These are phyloP conservation scores for Carterocephalus palaemon DNA, from an alignment of 2,888 invertebrate species.

Conservation along the genomic window DNA sequence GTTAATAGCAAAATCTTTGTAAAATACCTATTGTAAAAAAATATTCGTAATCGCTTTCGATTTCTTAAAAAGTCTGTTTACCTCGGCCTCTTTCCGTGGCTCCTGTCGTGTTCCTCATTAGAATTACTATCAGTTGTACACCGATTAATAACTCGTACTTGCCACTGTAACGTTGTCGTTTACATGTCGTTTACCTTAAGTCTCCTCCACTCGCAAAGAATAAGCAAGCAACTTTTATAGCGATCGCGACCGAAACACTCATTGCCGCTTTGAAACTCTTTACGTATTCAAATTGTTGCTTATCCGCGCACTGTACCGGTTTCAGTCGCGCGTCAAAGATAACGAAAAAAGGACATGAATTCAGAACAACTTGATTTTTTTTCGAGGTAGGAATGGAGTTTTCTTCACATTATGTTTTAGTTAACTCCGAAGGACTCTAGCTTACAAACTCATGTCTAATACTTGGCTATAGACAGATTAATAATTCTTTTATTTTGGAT, in stretches of 20 bases:
- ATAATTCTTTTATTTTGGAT: too few species aligned
- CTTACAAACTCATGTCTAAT: too few species aligned
- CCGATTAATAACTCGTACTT: constrained; percentile 72
- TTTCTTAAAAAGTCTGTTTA: constrained; percentile 49
- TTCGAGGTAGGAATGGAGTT: constrained; percentile 10
- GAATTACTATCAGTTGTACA: constrained; percentile 75
- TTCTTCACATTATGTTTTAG: too few species aligned
- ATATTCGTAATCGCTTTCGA: constrained; percentile 12
- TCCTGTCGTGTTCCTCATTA: constrained; percentile 63
- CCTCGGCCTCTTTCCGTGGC: constrained; percentile 71
- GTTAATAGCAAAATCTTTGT: too few species aligned
- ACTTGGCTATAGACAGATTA: too few species aligned
- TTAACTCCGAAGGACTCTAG: too few species aligned
- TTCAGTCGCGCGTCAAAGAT: constrained; percentile 55
- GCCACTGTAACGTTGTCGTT: constrained; percentile 64
- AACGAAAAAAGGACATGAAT: constrained; percentile 39
- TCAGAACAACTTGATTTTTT: constrained; percentile 41
- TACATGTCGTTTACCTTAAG: constrained; percentile 72
- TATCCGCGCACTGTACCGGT: constrained; percentile 54
- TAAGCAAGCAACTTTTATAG: constrained; percentile 42
- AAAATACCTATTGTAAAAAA: constrained; percentile 10
- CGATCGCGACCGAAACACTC: constrained; percentile 33
- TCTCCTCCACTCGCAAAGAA: constrained; percentile 54
- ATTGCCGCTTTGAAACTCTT: constrained; percentile 52
- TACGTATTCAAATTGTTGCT: constrained; percentile 61